Evolutionary conservation across 1,140 invertebrate species (phyloP).

Genomic region (Branchinecta lynchi): DNA sequence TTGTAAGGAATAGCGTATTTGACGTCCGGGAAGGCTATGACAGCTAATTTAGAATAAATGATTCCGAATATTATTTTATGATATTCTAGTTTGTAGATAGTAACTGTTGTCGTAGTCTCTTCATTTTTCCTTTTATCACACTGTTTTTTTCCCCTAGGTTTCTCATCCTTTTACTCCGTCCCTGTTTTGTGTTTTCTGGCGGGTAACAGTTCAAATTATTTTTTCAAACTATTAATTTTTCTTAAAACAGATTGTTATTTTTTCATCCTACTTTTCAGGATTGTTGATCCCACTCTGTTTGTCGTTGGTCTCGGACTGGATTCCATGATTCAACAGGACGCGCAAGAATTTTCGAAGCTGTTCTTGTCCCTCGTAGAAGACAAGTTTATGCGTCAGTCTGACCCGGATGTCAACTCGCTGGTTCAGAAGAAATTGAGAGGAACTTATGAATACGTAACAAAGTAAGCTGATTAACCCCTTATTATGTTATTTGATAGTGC

Average conservation of each 20-base stretch:
- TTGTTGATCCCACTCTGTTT: conserved; percentile 45
- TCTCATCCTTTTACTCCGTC: not conserved
- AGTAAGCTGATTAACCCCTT: conserved; percentile 29
- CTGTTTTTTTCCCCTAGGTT: not conserved
- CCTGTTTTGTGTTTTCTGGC: not conserved
- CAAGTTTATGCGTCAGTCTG: conserved; percentile 34
- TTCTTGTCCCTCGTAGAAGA: conserved; percentile 45
- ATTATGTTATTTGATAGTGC: no score
- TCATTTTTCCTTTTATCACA: no score
- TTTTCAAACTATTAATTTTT: conserved; percentile 13
- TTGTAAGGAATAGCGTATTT: no score
- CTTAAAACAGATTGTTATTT: not conserved
- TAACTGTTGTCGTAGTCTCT: no score
- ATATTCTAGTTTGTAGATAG: no score
- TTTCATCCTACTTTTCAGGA: conserved; percentile 26
- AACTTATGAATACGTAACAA: conserved; percentile 47
- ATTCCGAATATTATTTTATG: no score
- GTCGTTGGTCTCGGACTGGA: conserved; percentile 46
- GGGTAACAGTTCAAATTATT: conserved; percentile 20
- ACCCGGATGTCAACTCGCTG: conserved; percentile 34
- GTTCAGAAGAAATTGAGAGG: conserved; percentile 46
- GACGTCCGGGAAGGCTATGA: no score
- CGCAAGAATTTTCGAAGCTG: conserved; percentile 54
- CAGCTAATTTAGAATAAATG: no score
- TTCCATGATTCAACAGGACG: conserved; percentile 48